Evolutionary conservation across 2,888 invertebrate species (phyloP).

Genomic region (Serripes groenlandicus): DNA sequence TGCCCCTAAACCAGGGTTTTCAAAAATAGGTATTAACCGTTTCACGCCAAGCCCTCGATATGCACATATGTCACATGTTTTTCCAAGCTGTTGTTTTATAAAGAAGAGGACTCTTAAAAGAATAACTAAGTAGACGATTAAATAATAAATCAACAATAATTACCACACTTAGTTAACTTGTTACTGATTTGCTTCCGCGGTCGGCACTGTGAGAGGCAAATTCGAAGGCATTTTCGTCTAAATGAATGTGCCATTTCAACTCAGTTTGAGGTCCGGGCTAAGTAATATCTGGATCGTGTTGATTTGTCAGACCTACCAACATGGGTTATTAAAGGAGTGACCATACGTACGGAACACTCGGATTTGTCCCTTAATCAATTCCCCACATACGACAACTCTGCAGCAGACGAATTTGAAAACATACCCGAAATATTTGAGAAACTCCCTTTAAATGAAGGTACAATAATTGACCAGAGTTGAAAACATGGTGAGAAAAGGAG

Average conservation of each 20-base stretch:
- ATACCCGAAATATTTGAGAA: not conserved
- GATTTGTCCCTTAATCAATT: no score
- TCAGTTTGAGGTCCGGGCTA: not conserved
- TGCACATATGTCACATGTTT: no score
- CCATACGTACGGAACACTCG: no score
- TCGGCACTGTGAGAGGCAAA: not conserved
- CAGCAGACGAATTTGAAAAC: no score
- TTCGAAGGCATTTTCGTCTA: conserved; percentile 15
- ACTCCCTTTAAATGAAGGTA: not conserved
- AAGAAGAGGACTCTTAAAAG: no score
- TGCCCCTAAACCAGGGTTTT: no score
- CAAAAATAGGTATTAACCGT: no score
- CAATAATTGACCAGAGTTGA: not conserved
- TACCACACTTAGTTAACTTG: conserved; percentile 19
- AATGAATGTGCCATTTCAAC: conserved; percentile 20
- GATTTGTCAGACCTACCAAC: not conserved
- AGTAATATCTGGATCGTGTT: conserved; percentile 6
- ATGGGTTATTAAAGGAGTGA: not conserved
- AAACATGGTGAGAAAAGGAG: not conserved
- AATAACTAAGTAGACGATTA: not conserved
- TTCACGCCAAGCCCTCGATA: no score
- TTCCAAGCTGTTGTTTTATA: no score
- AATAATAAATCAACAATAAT: conserved; percentile 22
- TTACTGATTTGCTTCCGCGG: conserved; percentile 15
- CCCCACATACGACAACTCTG: no score